phyloP scores from a whole-genome alignment of 2,113 vertebrate species.

The Stigmatopora nigra region DNA sequence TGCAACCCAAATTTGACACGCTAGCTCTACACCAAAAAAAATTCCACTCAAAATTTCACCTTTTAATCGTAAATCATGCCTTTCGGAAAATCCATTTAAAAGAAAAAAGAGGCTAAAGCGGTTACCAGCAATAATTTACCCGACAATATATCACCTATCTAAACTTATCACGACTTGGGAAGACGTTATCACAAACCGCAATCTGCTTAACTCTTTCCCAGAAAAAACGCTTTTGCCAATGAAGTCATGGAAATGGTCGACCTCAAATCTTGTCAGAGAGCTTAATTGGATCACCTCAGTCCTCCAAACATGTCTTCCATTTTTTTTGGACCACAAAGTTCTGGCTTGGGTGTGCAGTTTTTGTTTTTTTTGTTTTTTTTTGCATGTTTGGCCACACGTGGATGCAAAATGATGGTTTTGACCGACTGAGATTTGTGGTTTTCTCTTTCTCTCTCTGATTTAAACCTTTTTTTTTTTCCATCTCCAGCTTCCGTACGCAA shows the following conservation, averaged over 20 bases:
- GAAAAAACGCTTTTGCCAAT: constrained; percentile 55
- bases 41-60: too few relatives aligned
- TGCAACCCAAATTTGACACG: too few relatives aligned
- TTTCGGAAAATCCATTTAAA: too few relatives aligned
- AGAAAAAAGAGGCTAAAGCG: too few relatives aligned
- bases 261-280: constrained; percentile 56
- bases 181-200: constrained; percentile 41
- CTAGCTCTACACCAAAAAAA: too few relatives aligned
- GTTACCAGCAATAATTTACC: too few relatives aligned
- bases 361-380: too few relatives aligned
- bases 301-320: constrained; percentile 32
- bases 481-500: constrained; percentile 29
- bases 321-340: constrained; percentile 32
- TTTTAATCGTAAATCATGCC: too few relatives aligned
- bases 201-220: constrained; percentile 48
- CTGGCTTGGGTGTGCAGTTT: constrained; percentile 16
- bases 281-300: constrained; percentile 51
- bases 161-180: neutral
- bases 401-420: constrained; percentile 7
- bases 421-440: constrained; percentile 45
- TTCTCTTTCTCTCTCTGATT: constrained; percentile 27
- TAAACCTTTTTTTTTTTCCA: constrained; percentile 30
- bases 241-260: constrained; percentile 64
- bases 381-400: constrained; percentile 31
- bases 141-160: too few relatives aligned